Percentiles rank a stretch among this genome's conserved stretches.
These are phyloP conservation scores for Actinia tenebrosa DNA, from an alignment of 64 coral and sea anemone genomes.

Conservation along the genomic window DNA sequence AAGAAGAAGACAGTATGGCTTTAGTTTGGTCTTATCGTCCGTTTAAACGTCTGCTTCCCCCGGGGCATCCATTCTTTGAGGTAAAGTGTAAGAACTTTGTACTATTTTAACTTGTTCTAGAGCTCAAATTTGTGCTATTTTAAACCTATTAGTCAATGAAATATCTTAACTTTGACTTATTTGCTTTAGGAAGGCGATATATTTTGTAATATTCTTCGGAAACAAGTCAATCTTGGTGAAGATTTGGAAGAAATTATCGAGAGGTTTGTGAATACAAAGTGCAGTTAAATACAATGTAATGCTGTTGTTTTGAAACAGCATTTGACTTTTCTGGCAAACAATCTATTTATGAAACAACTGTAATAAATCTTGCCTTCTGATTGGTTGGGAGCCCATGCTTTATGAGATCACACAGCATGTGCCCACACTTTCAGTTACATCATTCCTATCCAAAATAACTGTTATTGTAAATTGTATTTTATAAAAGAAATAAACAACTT, in stretches of 20 bases:
- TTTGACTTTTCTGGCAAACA: no score
- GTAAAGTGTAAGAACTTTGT: constrained; percentile 4
- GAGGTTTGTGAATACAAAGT: background rate
- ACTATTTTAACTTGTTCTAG: no score
- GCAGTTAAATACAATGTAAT: background rate
- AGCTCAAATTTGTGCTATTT: no score
- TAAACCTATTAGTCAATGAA: background rate
- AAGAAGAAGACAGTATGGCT: background rate
- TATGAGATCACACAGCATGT: no score
- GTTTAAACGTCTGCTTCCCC: constrained; percentile 33
- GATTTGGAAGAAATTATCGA: constrained; percentile 42
- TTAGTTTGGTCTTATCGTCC: constrained; percentile 63
- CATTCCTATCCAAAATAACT: no score
- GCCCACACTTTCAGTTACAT: no score
- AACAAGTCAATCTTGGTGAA: constrained; percentile 54
- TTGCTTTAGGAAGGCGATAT: constrained; percentile 63
- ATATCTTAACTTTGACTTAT: background rate
- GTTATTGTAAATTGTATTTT: no score
- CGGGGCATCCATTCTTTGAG: constrained; percentile 73
- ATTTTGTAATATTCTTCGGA: constrained; percentile 58
- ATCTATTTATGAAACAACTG: no score
- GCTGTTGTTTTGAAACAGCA: no score
- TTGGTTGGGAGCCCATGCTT: no score
- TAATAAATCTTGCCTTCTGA: no score
- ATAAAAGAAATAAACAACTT: no score